Conservation (phyloP, 2,888 invertebrate species). For the Aethes cnicana region DNA sequence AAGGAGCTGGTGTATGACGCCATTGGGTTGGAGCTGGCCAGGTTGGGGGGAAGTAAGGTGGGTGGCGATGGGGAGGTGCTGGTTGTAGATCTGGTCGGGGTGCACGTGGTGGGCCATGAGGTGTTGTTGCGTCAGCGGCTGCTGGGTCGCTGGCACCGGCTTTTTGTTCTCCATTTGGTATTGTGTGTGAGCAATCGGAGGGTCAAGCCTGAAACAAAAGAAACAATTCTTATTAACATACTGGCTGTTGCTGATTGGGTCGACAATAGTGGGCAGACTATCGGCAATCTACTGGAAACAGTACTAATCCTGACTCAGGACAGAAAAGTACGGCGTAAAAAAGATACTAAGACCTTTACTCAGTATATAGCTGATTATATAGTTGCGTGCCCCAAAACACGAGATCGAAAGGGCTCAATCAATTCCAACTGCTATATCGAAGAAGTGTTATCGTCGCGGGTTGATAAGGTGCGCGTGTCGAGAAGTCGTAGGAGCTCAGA, state of each 20-base stretch:
- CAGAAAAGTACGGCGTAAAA: too few relatives aligned
- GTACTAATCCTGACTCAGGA: too few relatives aligned
- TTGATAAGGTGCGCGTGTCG: conserved; percentile 52
- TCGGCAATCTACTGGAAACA: too few relatives aligned
- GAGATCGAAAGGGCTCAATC: conserved; percentile 55
- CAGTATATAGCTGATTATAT: too few relatives aligned
- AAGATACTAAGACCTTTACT: too few relatives aligned
- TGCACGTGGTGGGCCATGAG: conserved; percentile 76
- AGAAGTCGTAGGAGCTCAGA: conserved; percentile 39
- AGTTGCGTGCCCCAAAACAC: conserved; percentile 45
- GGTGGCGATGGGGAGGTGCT: conserved; percentile 69
- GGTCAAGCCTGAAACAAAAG: conserved; percentile 86
- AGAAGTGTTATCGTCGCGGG: conserved; percentile 51
- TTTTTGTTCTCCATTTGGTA: conserved; percentile 87
- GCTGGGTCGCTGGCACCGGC: conserved; percentile 76
- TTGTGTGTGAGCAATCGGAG: conserved; percentile 84
- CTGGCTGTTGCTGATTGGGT: too few relatives aligned
- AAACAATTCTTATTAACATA: conserved; percentile 29
- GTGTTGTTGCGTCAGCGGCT: conserved; percentile 77
- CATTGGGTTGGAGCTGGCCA: conserved; percentile 76
- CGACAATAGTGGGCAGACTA: too few relatives aligned
- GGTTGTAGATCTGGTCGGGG: conserved; percentile 75
- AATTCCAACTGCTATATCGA: conserved; percentile 58
- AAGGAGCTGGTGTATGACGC: conserved; percentile 79
- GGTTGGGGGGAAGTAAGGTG: conserved; percentile 65